Percentiles rank a stretch among this genome's conserved stretches.
These are phyloP conservation scores for Excalfactoria chinensis DNA, from an alignment of 2,113 vertebrate species.

Conservation along the genomic window DNA sequence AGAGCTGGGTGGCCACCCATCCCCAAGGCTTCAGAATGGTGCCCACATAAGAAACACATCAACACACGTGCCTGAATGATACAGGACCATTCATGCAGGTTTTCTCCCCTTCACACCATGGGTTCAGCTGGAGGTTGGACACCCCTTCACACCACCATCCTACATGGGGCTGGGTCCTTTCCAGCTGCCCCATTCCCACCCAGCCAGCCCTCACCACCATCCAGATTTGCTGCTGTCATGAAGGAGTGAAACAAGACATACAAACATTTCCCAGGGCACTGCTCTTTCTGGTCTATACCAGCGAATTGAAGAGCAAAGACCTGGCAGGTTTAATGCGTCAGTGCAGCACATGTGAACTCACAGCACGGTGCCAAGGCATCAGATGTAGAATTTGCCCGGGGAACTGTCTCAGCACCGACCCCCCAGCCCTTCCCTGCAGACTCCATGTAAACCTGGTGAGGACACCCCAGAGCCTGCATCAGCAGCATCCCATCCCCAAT, in stretches of 20 bases:
- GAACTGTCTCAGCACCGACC: background rate
- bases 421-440: background rate
- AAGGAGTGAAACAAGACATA: background rate
- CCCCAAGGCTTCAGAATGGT: background rate
- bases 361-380: background rate
- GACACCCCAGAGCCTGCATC: background rate
- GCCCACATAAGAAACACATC: background rate
- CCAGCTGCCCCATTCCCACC: background rate
- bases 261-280: background rate
- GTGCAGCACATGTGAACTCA: background rate
- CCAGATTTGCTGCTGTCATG: slow-evolving; percentile 13
- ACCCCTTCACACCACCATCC: fast-evolving
- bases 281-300: background rate
- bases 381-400: background rate
- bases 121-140: background rate
- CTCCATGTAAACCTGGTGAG: fast-evolving
- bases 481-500: background rate
- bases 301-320: background rate
- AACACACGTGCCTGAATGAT: background rate
- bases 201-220: background rate
- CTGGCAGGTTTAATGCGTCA: background rate
- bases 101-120: background rate
- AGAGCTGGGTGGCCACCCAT: background rate
- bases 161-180: background rate
- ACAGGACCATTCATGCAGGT: fast-evolving